Evolutionary conservation across 2,888 invertebrate genomes (phyloP), one percentile per base, ranked within the genome.

Genomic region (Drosophila monieri): DNA sequence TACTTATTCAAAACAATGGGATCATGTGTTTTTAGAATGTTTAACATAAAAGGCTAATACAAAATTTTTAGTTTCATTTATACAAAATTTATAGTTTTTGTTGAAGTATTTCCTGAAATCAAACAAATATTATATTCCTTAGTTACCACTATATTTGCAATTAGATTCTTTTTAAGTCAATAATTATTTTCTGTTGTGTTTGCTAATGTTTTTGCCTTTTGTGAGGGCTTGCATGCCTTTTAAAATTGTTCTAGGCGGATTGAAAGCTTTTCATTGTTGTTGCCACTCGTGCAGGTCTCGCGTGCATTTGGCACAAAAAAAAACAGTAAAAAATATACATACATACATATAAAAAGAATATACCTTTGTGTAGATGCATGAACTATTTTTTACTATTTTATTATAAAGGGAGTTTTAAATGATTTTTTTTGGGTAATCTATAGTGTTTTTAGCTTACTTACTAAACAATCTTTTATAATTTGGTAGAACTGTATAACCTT

Each of bases 161-260:
- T 6, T 6, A 1, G 4, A n/a, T n/a, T n/a, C 1, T 35, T 35
- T 35, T 35, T 35, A 14, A n/a, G 6, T 14, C n/a, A 14, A n/a
- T n/a, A 14, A 35, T 35, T 35, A 35, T 35, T 35, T 35, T 2
- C n/a, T 14, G 35, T 35, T n/a, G 6, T 35, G 35, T 35, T 35
- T 6, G n/a, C 2, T 35, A 35, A 35, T 41, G 39, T 35, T 52
- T 46, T 49, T 14, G 48, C 55, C 56, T 57, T 57, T 59, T 60
- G 48, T 56, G 46, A 43, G 53, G 14, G 35, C 53, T 44, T 49
- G 47, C 21, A 30, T 67, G 60, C 57, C 47, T 57, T 75, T 49
- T 61, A 48, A 43, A 70, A 73, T 66, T 71, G 55, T 77, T 78
- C 75, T 76, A 66, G 52, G 59, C 65, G 51, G 69, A 73, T 73